Percentiles rank a stretch among this genome's conserved stretches.
phyloP scores from a whole-genome alignment of 2,113 vertebrate species.

The Hippolais icterina region DNA sequence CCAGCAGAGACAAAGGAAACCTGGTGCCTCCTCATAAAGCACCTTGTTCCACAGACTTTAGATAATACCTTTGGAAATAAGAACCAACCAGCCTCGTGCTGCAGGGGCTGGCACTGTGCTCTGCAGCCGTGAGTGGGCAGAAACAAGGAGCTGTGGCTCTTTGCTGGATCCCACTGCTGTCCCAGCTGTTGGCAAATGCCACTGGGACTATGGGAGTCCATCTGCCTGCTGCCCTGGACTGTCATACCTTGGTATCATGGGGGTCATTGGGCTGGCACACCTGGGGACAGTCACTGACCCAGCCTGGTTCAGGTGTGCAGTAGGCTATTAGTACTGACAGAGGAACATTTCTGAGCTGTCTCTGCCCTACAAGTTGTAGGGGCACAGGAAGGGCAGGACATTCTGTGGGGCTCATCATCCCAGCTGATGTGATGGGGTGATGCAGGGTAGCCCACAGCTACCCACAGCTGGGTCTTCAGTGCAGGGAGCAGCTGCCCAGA shows the following conservation, averaged over 20 bases:
- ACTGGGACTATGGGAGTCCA: not conserved
- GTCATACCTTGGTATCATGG: too few species aligned
- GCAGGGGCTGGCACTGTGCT: not conserved
- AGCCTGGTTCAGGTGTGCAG: not conserved
- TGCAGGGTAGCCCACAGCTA: fast-evolving
- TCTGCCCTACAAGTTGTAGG: not conserved
- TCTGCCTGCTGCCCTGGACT: not conserved
- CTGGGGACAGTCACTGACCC: not conserved
- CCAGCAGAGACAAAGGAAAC: constrained; percentile 56
- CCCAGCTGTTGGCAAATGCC: not conserved
- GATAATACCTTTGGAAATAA: not conserved
- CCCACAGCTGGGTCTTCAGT: not conserved
- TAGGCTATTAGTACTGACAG: not conserved
- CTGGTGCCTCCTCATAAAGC: not conserved
- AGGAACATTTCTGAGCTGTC: not conserved
- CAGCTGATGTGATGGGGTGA: not conserved
- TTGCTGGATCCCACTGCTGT: not conserved
- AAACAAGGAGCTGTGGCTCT: not conserved
- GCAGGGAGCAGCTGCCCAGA: not conserved
- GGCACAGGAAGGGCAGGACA: not conserved
- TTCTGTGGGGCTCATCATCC: not conserved
- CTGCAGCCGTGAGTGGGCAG: not conserved
- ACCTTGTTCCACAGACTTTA: not conserved
- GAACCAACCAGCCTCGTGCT: not conserved
- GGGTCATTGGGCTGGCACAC: fast-evolving